A percentile compares a stretch with the other conserved stretches of the same genome.
Conservation (phyloP, 2,888 invertebrate species). For the Mesorhabditis sp. region DNA sequence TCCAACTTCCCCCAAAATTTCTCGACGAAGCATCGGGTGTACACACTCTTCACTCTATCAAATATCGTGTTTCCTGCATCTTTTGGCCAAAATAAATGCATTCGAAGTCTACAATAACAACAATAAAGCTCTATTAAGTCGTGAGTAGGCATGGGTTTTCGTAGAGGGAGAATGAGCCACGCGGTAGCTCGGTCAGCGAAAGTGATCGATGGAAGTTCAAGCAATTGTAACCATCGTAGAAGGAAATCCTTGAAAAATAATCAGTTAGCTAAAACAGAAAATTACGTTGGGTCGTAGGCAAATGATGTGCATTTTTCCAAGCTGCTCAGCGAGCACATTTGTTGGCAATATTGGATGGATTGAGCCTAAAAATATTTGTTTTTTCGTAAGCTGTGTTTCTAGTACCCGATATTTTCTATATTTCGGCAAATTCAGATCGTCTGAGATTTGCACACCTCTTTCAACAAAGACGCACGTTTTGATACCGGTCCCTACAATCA, state of each 20-base stretch:
- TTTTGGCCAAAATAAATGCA: too few species aligned
- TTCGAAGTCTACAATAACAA: too few species aligned
- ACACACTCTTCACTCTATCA: too few species aligned
- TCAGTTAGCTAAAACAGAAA: too few species aligned
- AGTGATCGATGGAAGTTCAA: slow-evolving; percentile 1
- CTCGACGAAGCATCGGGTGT: too few species aligned
- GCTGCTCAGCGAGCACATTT: not conserved
- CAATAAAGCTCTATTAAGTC: too few species aligned
- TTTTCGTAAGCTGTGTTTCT: not conserved
- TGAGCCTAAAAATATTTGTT: not conserved
- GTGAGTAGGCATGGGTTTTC: slow-evolving; percentile 1
- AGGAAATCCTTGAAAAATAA: not conserved
- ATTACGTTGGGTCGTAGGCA: not conserved
- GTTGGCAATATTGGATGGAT: not conserved
- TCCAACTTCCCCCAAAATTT: too few species aligned
- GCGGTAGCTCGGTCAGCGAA: not conserved
- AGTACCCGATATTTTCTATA: not conserved
- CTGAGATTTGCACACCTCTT: not conserved
- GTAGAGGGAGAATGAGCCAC: not conserved
- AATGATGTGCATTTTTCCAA: not conserved
- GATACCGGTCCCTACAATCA: not conserved
- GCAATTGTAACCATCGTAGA: not conserved
- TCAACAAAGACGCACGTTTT: slow-evolving; percentile 4
- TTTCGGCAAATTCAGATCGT: not conserved
- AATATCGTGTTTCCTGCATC: too few species aligned